Percentiles rank a stretch among this genome's conserved stretches.
phyloP scores from a whole-genome alignment of 2,797 vertebrate species.

The Cephalopachus bancanus region DNA sequence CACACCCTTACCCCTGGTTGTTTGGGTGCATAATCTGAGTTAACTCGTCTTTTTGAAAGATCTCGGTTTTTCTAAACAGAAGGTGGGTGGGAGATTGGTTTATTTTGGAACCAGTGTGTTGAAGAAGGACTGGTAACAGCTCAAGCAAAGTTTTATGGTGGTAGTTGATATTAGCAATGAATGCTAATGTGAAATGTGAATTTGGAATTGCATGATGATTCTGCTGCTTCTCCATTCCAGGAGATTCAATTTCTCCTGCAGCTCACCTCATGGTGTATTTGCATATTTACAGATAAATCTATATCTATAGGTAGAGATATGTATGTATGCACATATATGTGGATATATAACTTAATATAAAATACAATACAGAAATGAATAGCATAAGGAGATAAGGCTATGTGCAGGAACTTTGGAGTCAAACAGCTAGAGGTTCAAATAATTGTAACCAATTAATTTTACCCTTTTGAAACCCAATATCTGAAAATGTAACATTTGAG shows the following conservation, averaged over 20 bases:
- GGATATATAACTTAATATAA: neutral
- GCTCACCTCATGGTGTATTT: neutral
- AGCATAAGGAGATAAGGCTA: neutral
- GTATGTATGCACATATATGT: accelerated
- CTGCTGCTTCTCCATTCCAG: neutral
- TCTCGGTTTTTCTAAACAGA: constrained; percentile 48
- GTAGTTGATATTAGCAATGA: constrained; percentile 53
- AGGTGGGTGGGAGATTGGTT: constrained; percentile 27
- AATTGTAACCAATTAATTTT: neutral
- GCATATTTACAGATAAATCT: no score
- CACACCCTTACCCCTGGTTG: neutral
- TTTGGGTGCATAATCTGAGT: neutral
- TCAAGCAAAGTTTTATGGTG: neutral
- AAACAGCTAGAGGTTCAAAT: neutral
- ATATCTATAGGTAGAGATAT: neutral
- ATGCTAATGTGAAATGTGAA: neutral
- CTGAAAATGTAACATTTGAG: constrained; percentile 10
- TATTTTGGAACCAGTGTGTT: constrained; percentile 65
- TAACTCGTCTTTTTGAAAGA: constrained; percentile 12
- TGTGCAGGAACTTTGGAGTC: neutral
- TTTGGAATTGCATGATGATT: neutral
- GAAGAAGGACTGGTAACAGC: constrained; percentile 23
- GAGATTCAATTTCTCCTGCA: neutral
- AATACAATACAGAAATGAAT: neutral
- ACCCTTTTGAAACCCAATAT: neutral